phyloP scores from a whole-genome alignment of 1,140 invertebrate genomes.

The Onthophagus taurus region DNA sequence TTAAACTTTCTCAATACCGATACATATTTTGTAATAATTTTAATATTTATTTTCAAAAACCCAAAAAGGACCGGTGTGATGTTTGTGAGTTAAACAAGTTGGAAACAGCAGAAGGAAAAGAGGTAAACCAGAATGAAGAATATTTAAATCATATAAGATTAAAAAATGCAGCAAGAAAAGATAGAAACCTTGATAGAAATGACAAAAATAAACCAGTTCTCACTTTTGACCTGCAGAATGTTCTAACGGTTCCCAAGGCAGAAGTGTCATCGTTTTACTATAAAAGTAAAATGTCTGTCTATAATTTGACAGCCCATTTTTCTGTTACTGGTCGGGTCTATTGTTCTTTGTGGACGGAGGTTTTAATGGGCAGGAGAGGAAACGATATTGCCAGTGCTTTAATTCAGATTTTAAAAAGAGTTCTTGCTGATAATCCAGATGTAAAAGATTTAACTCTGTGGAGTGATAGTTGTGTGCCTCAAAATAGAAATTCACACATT shows the following conservation, averaged over 20 bases:
- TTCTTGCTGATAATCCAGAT: constrained; percentile 2
- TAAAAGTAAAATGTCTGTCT: constrained; percentile 22
- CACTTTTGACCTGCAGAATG: constrained; percentile 26
- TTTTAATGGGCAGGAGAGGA: constrained; percentile 17
- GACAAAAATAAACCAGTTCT: constrained; percentile 14
- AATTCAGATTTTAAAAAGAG: neutral
- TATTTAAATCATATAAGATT: neutral
- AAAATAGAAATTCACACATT: constrained; percentile 28
- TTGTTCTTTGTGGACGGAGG: constrained; percentile 23
- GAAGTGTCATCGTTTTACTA: constrained; percentile 23
- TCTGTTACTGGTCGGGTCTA: constrained; percentile 19
- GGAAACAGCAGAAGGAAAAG: neutral
- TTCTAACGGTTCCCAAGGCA: constrained; percentile 22
- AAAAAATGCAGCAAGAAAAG: neutral
- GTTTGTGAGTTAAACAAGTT: neutral
- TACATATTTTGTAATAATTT: constrained; percentile 6
- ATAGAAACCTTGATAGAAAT: constrained; percentile 17
- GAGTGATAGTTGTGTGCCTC: constrained; percentile 27
- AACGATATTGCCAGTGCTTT: constrained; percentile 26
- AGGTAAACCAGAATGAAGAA: neutral
- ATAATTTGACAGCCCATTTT: constrained; percentile 24
- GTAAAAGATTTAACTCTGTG: constrained; percentile 21
- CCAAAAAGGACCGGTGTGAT: constrained; percentile 1
- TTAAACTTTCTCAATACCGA: constrained; percentile 2
- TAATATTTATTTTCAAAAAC: constrained; percentile 7